Conservation (phyloP, 2,888 invertebrate species). For the Oligia strigilis region DNA sequence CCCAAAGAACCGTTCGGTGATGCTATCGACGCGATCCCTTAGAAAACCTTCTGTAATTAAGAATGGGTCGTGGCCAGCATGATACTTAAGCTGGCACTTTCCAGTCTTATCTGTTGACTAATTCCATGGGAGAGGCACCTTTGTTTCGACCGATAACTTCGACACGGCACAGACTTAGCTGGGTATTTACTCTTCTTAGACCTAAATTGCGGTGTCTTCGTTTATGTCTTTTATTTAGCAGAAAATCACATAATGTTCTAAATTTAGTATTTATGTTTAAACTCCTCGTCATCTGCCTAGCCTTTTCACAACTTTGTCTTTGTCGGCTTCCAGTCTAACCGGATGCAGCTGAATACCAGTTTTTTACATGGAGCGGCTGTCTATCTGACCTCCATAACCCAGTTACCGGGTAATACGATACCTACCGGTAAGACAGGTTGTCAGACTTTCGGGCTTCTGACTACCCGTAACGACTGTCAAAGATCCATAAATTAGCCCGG, state of each 20-base stretch:
- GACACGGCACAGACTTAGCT: slow-evolving; percentile 17
- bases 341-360: too few relatives aligned
- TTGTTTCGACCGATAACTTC: slow-evolving; percentile 49
- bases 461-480: too few relatives aligned
- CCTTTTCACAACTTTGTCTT: too few relatives aligned
- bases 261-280: too few relatives aligned
- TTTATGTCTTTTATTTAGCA: not conserved
- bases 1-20: slow-evolving; percentile 43
- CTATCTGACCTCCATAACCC: too few relatives aligned
- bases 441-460: too few relatives aligned
- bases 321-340: too few relatives aligned
- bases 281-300: too few relatives aligned
- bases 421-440: too few relatives aligned
- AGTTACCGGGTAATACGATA: too few relatives aligned
- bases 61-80: slow-evolving; percentile 55
- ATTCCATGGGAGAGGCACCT: slow-evolving; percentile 49
- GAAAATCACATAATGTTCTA: not conserved
- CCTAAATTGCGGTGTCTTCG: not conserved
- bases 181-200: slow-evolving; percentile 25
- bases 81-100: slow-evolving; percentile 53
- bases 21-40: slow-evolving; percentile 44
- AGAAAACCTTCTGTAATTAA: slow-evolving; percentile 61
- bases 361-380: too few relatives aligned
- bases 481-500: too few relatives aligned
- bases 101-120: slow-evolving; percentile 56